A percentile compares a stretch with the other conserved stretches of the same genome.
Conservation (phyloP, 2,888 invertebrate genomes). For the Lochmaea crataegi region DNA sequence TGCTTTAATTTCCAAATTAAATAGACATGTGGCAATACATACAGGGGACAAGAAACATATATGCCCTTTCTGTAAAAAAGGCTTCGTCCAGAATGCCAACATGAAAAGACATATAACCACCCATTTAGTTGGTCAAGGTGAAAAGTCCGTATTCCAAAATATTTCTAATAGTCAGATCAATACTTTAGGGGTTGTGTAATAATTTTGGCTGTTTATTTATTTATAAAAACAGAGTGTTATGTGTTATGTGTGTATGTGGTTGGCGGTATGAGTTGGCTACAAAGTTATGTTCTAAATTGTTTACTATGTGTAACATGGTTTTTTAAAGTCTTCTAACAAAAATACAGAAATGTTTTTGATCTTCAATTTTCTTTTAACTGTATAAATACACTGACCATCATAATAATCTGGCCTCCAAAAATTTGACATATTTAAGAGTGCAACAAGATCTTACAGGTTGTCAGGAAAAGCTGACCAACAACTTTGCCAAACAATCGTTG, state of each 20-base stretch:
- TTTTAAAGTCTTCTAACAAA: too few relatives aligned
- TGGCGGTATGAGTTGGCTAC: too few relatives aligned
- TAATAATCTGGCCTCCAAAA: too few relatives aligned
- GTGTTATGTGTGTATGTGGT: neutral
- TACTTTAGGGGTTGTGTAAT: neutral
- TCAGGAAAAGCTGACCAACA: too few relatives aligned
- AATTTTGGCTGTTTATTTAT: neutral
- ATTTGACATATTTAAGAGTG: too few relatives aligned
- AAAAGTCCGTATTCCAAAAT: constrained; percentile 1
- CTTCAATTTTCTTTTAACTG: too few relatives aligned
- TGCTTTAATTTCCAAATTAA: constrained; percentile 16
- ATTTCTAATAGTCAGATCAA: constrained; percentile 16
- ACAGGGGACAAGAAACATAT: constrained; percentile 19
- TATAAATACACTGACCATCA: too few relatives aligned
- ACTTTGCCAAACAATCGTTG: too few relatives aligned
- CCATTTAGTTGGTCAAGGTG: constrained; percentile 2
- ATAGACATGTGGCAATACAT: constrained; percentile 18
- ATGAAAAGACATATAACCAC: constrained; percentile 19
- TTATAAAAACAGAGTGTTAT: neutral
- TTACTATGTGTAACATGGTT: too few relatives aligned
- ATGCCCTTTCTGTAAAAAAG: constrained; percentile 18
- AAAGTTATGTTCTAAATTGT: too few relatives aligned
- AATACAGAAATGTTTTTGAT: too few relatives aligned
- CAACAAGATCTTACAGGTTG: too few relatives aligned
- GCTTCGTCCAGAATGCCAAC: constrained; percentile 23